A percentile compares a stretch with the other conserved stretches of the same genome.
Conservation (phyloP, 1,140 invertebrate genomes). For the Heliothis virescens region DNA sequence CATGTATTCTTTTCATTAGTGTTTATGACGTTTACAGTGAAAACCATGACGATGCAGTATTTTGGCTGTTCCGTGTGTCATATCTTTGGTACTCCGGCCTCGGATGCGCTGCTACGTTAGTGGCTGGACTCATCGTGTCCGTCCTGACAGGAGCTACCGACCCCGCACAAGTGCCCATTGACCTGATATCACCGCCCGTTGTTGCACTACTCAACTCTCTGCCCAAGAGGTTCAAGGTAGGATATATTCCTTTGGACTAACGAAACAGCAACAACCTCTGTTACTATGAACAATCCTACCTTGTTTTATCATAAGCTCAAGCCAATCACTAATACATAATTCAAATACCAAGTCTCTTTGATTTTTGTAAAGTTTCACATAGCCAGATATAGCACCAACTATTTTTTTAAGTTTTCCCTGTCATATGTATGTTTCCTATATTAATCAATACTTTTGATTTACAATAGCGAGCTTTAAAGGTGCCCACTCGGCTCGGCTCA, state of each 20-base stretch:
- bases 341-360: too few species aligned
- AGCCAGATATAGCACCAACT: not conserved
- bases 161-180: slow-evolving; percentile 82
- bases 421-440: not conserved
- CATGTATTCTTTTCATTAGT: not conserved
- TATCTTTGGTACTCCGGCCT: slow-evolving; percentile 91
- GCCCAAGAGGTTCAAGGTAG: slow-evolving; percentile 78
- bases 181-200: slow-evolving; percentile 81
- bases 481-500: slow-evolving; percentile 71
- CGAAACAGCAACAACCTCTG: too few species aligned
- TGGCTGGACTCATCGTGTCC: slow-evolving; percentile 91
- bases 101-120: slow-evolving; percentile 90
- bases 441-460: slow-evolving; percentile 5
- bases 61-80: slow-evolving; percentile 88
- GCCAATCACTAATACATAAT: not conserved
- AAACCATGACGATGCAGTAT: slow-evolving; percentile 71
- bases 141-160: slow-evolving; percentile 87
- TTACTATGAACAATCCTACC: too few species aligned
- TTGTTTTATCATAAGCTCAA: too few species aligned
- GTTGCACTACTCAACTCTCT: slow-evolving; percentile 75
- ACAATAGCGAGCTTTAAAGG: slow-evolving; percentile 68
- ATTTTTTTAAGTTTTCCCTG: not conserved
- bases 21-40: slow-evolving; percentile 62
- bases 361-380: not conserved
- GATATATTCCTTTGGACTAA: not conserved